These are phyloP conservation scores for Datnioides undecimradiatus DNA, from an alignment of 2,113 vertebrate species.

Conservation along the genomic window DNA sequence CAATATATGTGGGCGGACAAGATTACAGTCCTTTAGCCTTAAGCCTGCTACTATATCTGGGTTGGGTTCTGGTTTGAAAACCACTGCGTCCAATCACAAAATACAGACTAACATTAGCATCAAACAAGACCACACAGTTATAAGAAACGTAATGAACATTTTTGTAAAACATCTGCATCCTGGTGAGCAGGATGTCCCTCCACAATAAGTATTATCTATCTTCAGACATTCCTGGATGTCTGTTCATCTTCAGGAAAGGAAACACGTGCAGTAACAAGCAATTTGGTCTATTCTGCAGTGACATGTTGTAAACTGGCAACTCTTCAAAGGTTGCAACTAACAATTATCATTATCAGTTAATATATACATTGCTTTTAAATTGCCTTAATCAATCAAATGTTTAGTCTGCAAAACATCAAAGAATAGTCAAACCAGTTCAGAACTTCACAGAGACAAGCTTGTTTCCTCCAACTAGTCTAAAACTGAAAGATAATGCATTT, in stretches of 20 bases:
- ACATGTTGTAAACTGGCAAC: not conserved
- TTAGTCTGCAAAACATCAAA: not conserved
- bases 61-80: slow-evolving; percentile 71
- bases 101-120: slow-evolving; percentile 64
- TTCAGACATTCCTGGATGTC: not conserved
- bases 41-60: slow-evolving; percentile 60
- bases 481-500: not conserved
- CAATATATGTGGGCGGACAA: slow-evolving; percentile 68
- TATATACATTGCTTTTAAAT: not conserved
- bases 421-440: not conserved
- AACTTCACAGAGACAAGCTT: not conserved
- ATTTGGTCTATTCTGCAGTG: not conserved
- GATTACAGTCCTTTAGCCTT: slow-evolving; percentile 67
- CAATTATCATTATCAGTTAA: not conserved
- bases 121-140: slow-evolving; percentile 68
- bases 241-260: not conserved
- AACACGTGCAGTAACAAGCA: not conserved
- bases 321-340: not conserved
- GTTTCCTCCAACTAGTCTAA: not conserved
- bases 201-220: not conserved
- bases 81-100: slow-evolving; percentile 68
- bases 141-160: slow-evolving; percentile 40
- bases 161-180: slow-evolving; percentile 45
- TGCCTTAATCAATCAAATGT: not conserved
- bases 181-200: slow-evolving; percentile 1